A percentile compares a stretch with the other conserved stretches of the same genome.
Evolutionary conservation across 2,113 vertebrate genomes (phyloP).

Genomic region (Toxostoma redivivum): DNA sequence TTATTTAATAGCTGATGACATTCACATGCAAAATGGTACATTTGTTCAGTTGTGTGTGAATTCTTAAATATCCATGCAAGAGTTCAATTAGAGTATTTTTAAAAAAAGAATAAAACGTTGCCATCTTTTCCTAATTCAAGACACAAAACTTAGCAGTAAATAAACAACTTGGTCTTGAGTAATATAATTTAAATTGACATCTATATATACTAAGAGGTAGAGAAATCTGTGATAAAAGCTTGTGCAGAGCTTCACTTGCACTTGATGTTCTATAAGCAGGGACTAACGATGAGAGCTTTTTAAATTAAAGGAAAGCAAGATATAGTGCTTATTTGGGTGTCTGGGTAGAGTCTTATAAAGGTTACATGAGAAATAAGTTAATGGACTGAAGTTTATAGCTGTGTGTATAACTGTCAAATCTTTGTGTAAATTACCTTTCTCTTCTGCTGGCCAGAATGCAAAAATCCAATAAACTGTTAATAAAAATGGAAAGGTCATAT

Average conservation of each 20-base stretch:
- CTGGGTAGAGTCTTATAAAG: constrained; percentile 67
- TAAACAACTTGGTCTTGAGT: background rate
- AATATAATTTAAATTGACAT: background rate
- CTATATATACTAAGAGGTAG: background rate
- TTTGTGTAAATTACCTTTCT: constrained; percentile 78
- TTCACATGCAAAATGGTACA: background rate
- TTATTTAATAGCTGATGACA: background rate
- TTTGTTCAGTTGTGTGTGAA: background rate
- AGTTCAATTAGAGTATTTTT: background rate
- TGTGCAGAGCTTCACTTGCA: background rate
- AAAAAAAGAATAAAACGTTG: background rate
- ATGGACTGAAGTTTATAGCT: constrained; percentile 74
- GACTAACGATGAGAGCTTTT: background rate
- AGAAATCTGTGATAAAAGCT: constrained; percentile 2
- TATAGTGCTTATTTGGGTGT: constrained; percentile 53
- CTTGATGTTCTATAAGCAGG: constrained; percentile 31
- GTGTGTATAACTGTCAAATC: constrained; percentile 76
- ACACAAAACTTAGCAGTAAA: background rate
- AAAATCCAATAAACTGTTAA: constrained; percentile 81
- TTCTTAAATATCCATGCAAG: background rate
- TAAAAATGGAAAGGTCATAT: constrained; percentile 81
- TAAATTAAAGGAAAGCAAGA: constrained; percentile 47
- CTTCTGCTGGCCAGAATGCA: constrained; percentile 69
- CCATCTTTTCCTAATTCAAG: background rate
- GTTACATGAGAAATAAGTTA: constrained; percentile 73